Conservation (phyloP, 2,797 vertebrate genomes). For the Kryptolebias ocellatus region DNA sequence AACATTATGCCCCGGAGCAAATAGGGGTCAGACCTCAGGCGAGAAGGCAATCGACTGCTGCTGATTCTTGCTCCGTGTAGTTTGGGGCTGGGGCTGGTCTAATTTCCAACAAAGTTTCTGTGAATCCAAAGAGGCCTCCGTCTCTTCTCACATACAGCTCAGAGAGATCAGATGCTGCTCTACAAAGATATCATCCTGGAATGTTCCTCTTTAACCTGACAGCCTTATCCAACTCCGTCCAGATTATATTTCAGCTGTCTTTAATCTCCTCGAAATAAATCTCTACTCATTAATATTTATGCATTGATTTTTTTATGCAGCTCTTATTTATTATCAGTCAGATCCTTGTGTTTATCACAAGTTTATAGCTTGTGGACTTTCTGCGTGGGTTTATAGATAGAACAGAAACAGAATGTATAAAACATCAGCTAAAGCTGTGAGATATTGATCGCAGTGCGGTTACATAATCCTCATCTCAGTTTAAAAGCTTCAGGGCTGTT, state of each 20-base stretch:
- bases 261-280: not conserved
- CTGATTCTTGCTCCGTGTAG: conserved; percentile 8
- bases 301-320: not conserved
- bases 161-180: conserved; percentile 16
- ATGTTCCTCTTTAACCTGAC: not conserved
- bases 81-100: conserved; percentile 24
- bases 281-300: conserved; percentile 17
- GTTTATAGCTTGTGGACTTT: not conserved
- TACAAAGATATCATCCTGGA: not conserved
- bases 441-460: conserved; percentile 5
- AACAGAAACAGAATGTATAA: conserved; percentile 19
- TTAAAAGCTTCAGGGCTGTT: not conserved
- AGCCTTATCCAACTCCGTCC: not conserved
- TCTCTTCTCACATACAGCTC: conserved; percentile 5
- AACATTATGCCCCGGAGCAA: conserved; percentile 23
- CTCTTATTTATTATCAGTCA: conserved; percentile 17
- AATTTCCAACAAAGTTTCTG: conserved; percentile 11
- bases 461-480: conserved; percentile 15
- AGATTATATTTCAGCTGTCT: not conserved
- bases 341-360: conserved; percentile 11
- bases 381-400: not conserved
- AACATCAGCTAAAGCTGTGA: conserved; percentile 20
- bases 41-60: conserved; percentile 13
- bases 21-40: conserved; percentile 28
- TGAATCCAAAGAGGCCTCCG: not conserved